Base-by-base conservation (phyloP, 2,113 vertebrate species). In the Buteo buteo region DNA sequence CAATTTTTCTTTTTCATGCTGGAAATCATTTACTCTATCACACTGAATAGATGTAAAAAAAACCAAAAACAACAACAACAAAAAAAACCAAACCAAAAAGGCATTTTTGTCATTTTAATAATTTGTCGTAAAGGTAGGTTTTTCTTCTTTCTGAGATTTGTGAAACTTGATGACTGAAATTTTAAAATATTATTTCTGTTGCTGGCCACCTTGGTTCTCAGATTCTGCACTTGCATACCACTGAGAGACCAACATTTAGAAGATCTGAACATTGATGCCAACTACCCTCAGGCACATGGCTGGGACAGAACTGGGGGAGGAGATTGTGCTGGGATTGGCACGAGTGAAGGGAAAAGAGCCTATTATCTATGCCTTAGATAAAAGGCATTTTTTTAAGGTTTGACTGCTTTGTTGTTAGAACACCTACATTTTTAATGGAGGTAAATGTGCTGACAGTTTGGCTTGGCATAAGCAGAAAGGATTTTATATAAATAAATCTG, bases 371-470 rank as follows among this genome's bases (percentile, higher is more conserved):
- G 62, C 31, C 58, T 89, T 79, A 87, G 65, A 93, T 76, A 78
- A 94, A 94, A 95, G 40, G 17, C 13, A 3, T 44, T 70, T 94
- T 81, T 86, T 88, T 21, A 78, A 61, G 25, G 25, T 94, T 93
- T 94, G 80, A 74, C 71, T 85, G 90, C 90, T 93, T 93, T 96
- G 83, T 92, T 96, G 90, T 89, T 93, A 94, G 78, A 95, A 88
- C n/a, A 90, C 50, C 90, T 96, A 93, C 86, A 93, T 93, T 90
- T 95, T 93, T 93, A 96, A 97, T 90, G 90, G 70, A 93, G 72
- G 87, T 91, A 97, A 96, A 95, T 94, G 78, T 84, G 94, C 95
- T 96, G 93, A 96, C 93, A 93, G 91, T 80, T 95, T 82, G 89
- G 71, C 76, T 95, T 95, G 79, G 80, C 88, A 93, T 93, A 90